These are phyloP conservation scores for Anorthoa munda DNA, from an alignment of 2,888 invertebrate genomes.

Conservation along the genomic window DNA sequence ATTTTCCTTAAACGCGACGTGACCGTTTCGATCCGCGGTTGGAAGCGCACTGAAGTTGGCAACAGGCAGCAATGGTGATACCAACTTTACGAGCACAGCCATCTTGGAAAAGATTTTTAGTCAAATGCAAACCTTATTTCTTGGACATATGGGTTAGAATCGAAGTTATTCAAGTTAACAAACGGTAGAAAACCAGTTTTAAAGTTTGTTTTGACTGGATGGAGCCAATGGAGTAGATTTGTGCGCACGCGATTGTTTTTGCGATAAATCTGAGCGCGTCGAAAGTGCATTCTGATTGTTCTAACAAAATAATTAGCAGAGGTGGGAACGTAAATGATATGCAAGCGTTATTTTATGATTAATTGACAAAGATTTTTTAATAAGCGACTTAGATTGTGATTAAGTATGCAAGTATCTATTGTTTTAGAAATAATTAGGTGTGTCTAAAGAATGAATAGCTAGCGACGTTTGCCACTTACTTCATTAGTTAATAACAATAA, in stretches of 20 bases:
- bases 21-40: slow-evolving; percentile 26
- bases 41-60: slow-evolving; percentile 62
- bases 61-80: slow-evolving; percentile 34
- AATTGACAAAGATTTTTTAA: slow-evolving; percentile 26
- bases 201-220: slow-evolving; percentile 47
- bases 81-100: slow-evolving; percentile 31
- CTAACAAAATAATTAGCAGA: slow-evolving; percentile 43
- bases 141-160: slow-evolving; percentile 17
- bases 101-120: slow-evolving; percentile 26
- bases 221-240: slow-evolving; percentile 22
- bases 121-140: slow-evolving; percentile 20
- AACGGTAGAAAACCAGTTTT: slow-evolving; percentile 35
- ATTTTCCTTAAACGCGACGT: slow-evolving; percentile 20
- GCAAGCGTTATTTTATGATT: slow-evolving; percentile 29
- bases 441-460: not conserved
- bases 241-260: slow-evolving; percentile 64
- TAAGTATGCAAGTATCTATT: not conserved
- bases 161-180: not conserved
- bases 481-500: not conserved
- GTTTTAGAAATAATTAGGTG: slow-evolving; percentile 19
- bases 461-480: not conserved
- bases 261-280: slow-evolving; percentile 53
- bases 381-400: not conserved
- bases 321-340: slow-evolving; percentile 53
- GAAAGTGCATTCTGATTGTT: slow-evolving; percentile 67